Percentiles rank a stretch among this genome's conserved stretches.
Conservation (phyloP, 1,140 invertebrate genomes). For the Drosophila miranda region DNA sequence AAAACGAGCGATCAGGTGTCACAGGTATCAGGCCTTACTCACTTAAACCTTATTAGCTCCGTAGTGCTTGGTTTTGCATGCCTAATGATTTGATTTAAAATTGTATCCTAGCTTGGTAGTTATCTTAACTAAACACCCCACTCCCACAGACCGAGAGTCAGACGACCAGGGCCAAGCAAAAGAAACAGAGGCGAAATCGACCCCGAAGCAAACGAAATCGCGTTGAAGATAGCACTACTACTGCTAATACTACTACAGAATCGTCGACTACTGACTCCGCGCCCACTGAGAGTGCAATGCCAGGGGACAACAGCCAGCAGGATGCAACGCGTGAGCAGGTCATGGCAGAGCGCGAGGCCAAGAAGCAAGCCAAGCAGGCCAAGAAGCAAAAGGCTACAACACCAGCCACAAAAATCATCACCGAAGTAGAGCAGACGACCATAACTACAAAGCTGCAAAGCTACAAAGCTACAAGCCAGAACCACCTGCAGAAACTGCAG, state of each 20-base stretch:
- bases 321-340: conserved; percentile 84
- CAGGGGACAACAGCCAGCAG: conserved; percentile 18
- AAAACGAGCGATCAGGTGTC: no score
- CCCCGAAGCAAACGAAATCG: conserved; percentile 74
- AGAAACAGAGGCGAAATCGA: conserved; percentile 70
- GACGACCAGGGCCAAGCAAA: conserved; percentile 28
- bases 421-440: conserved; percentile 62
- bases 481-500: not conserved
- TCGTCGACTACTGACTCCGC: conserved; percentile 22
- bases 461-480: no score
- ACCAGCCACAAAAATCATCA: conserved; percentile 51
- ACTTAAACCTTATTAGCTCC: no score
- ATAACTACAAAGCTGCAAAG: conserved; percentile 63
- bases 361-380: conserved; percentile 86
- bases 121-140: not conserved
- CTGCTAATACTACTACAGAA: conserved; percentile 1
- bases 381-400: conserved; percentile 82
- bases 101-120: not conserved
- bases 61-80: no score
- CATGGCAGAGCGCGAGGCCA: conserved; percentile 87
- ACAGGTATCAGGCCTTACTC: no score
- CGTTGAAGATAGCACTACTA: conserved; percentile 40
- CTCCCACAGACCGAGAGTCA: conserved; percentile 1
- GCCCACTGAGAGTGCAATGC: conserved; percentile 44
- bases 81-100: no score